Evolutionary conservation across 2,888 invertebrate species (phyloP).

Genomic region (Scaptomyza polygonia): DNA sequence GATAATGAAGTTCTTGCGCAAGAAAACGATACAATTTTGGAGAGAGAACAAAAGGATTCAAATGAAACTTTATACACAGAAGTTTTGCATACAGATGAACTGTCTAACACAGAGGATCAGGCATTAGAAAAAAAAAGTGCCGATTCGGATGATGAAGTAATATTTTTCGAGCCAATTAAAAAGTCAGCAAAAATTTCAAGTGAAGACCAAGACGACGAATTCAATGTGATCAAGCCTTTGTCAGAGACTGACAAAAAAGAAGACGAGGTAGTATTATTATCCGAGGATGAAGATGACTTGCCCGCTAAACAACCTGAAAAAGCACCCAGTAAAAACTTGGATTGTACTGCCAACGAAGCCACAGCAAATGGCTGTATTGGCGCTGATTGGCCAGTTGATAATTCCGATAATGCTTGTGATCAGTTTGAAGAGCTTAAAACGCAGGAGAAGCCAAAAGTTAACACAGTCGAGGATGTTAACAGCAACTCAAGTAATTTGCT

Average conservation of each 20-base stretch:
- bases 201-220: constrained; percentile 4
- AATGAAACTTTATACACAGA: constrained; percentile 14
- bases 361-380: constrained; percentile 10
- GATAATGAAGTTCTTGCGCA: constrained; percentile 1
- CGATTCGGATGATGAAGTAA: constrained; percentile 76
- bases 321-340: constrained; percentile 4
- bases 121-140: constrained; percentile 11
- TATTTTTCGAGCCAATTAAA: constrained; percentile 71
- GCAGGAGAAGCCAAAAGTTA: constrained; percentile 31
- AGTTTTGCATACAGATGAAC: not conserved
- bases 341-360: not conserved
- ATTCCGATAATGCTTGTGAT: constrained; percentile 82
- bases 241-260: constrained; percentile 28
- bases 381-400: constrained; percentile 62
- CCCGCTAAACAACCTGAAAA: constrained; percentile 6
- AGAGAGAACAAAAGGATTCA: not conserved
- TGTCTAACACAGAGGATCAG: not conserved
- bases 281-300: constrained; percentile 69
- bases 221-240: not conserved
- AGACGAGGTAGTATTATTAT: constrained; percentile 64
- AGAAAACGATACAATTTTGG: not conserved
- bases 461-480: constrained; percentile 62
- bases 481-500: constrained; percentile 80
- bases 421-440: constrained; percentile 69
- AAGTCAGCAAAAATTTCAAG: constrained; percentile 26